These are phyloP conservation scores for Apocheima hispidaria DNA, from an alignment of 2,888 invertebrate species.

Conservation along the genomic window DNA sequence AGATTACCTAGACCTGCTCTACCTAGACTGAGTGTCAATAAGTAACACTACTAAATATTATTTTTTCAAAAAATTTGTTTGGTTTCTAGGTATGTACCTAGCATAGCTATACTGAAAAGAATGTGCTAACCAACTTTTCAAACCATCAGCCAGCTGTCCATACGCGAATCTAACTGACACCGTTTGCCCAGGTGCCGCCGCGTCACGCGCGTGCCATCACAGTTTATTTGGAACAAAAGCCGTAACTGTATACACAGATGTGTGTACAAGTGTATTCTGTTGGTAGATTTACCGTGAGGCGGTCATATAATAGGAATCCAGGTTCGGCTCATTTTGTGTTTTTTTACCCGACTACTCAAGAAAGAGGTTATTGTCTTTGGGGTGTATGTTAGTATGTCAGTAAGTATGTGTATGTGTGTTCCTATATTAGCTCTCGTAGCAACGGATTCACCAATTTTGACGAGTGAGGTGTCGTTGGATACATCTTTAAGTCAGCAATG, in stretches of 20 bases:
- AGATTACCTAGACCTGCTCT: too few relatives aligned
- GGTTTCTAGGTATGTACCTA: too few relatives aligned
- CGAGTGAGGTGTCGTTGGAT: too few relatives aligned
- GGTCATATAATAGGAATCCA: background rate
- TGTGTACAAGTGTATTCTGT: background rate
- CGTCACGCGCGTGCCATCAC: constrained; percentile 32
- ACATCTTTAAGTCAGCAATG: too few relatives aligned
- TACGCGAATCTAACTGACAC: constrained; percentile 28
- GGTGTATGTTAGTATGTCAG: too few relatives aligned
- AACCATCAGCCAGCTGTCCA: constrained; percentile 17
- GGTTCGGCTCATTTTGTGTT: background rate
- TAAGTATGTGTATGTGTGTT: too few relatives aligned
- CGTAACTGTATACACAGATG: constrained; percentile 16
- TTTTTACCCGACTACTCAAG: background rate
- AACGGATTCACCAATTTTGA: too few relatives aligned
- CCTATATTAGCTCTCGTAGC: too few relatives aligned
- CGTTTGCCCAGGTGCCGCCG: constrained; percentile 23
- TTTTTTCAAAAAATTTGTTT: too few relatives aligned
- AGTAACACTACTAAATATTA: too few relatives aligned
- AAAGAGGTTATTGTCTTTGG: too few relatives aligned
- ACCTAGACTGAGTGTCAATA: too few relatives aligned
- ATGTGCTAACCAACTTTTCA: constrained; percentile 7
- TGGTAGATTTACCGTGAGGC: background rate
- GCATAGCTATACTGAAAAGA: background rate
- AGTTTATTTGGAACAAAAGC: constrained; percentile 21